phyloP scores from a whole-genome alignment of 2,113 vertebrate species.

The Merops nubicus region DNA sequence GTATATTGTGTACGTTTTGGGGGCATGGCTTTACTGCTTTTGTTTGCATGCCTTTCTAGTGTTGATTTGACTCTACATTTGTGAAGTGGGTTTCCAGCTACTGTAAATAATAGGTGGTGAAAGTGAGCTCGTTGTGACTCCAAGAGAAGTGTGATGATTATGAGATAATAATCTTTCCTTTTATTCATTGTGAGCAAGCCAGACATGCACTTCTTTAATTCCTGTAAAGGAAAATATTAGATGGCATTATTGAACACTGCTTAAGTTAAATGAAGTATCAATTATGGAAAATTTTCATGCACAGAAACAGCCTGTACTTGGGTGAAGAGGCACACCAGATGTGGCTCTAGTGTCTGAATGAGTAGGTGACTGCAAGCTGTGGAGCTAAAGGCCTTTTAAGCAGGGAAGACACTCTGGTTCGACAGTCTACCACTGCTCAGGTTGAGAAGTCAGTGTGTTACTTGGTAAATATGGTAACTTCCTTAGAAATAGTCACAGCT shows the following conservation, averaged over 20 bases:
- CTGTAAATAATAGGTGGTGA: background rate
- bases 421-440: background rate
- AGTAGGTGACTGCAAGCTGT: background rate
- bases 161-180: background rate
- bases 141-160: background rate
- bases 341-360: background rate
- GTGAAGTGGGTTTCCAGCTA: background rate
- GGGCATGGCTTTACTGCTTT: background rate
- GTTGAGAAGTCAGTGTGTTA: background rate
- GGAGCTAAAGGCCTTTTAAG: background rate
- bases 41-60: background rate
- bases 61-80: background rate
- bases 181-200: background rate
- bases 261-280: background rate
- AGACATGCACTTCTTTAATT: background rate
- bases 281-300: background rate
- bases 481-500: background rate
- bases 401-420: background rate
- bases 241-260: background rate
- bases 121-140: background rate
- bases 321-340: background rate
- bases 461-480: background rate
- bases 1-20: background rate
- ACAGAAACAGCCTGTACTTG: background rate
- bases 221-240: background rate